Percentiles rank a stretch among this genome's conserved stretches.
phyloP scores from a whole-genome alignment of 2,888 invertebrate species.

The Galerucella calmariensis region DNA sequence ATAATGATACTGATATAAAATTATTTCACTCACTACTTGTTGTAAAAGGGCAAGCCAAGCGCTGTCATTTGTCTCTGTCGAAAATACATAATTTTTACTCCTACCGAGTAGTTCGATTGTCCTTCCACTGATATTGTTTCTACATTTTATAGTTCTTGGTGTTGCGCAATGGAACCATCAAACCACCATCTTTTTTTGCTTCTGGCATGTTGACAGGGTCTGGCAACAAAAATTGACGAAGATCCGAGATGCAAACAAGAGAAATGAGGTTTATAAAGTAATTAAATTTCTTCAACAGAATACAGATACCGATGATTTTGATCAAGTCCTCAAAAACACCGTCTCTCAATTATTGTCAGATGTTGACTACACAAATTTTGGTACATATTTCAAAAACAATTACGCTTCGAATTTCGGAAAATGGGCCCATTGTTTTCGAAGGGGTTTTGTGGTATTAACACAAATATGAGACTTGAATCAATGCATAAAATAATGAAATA shows the following conservation, averaged over 20 bases:
- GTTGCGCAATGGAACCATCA: slow-evolving; percentile 25
- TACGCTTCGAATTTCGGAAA: slow-evolving; percentile 28
- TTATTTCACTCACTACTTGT: no score
- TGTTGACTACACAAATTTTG: slow-evolving; percentile 38
- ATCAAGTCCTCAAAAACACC: slow-evolving; percentile 20
- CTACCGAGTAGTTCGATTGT: no score
- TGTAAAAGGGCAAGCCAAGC: no score
- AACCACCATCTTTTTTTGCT: slow-evolving; percentile 28
- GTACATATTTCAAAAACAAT: slow-evolving; percentile 39
- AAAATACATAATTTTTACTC: no score
- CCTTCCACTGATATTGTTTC: slow-evolving; percentile 33
- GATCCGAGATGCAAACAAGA: slow-evolving; percentile 22
- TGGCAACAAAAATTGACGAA: slow-evolving; percentile 32
- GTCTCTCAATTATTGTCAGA: slow-evolving; percentile 24
- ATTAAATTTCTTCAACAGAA: slow-evolving; percentile 33
- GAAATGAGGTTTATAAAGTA: slow-evolving; percentile 23
- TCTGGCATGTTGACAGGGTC: slow-evolving; percentile 34
- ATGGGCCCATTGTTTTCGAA: slow-evolving; percentile 44
- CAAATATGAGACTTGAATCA: slow-evolving; percentile 38
- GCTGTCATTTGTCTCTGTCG: no score
- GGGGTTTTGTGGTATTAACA: slow-evolving; percentile 35
- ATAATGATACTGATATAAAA: no score
- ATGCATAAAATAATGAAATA: no score
- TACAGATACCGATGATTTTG: slow-evolving; percentile 35
- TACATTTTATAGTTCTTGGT: slow-evolving; percentile 40